phyloP scores from a whole-genome alignment of 2,113 vertebrate genomes.

The Vulpes lagopus region DNA sequence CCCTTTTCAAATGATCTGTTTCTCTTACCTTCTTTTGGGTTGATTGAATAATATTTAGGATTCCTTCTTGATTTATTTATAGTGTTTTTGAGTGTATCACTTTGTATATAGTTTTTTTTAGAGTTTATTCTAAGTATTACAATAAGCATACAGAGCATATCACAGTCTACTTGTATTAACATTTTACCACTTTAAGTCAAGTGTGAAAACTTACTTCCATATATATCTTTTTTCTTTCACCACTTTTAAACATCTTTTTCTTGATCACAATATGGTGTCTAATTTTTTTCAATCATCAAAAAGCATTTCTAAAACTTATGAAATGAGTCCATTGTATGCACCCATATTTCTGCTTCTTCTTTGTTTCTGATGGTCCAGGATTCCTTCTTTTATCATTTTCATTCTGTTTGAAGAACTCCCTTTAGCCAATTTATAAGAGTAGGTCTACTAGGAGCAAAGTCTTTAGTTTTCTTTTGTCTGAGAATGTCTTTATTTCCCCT shows the following conservation, averaged over 20 bases:
- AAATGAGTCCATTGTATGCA: not conserved
- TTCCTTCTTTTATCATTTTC: conserved; percentile 22
- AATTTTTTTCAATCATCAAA: conserved; percentile 28
- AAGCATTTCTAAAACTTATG: not conserved
- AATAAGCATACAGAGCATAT: not conserved
- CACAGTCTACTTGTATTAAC: not conserved
- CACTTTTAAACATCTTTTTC: not conserved
- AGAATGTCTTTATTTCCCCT: conserved; percentile 29
- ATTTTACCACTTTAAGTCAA: conserved; percentile 19
- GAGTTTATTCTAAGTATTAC: not conserved
- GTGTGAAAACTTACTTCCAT: conserved; percentile 33
- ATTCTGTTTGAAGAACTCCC: conserved; percentile 41
- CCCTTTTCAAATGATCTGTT: not conserved
- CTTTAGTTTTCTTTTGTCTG: not conserved
- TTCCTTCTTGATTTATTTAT: conserved; percentile 1
- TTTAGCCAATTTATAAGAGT: not conserved
- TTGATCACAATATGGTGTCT: not conserved
- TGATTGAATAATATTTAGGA: conserved; percentile 4
- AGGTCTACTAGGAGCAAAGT: conserved; percentile 45
- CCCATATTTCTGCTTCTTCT: not conserved
- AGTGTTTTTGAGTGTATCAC: not conserved
- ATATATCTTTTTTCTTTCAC: not conserved
- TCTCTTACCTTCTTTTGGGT: not conserved
- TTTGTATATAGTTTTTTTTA: not conserved
- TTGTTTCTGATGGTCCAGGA: not conserved